Evolutionary conservation across 2,797 vertebrate genomes (phyloP), one percentile per base, ranked within the genome.

Genomic region (Onychomys arenicola): DNA sequence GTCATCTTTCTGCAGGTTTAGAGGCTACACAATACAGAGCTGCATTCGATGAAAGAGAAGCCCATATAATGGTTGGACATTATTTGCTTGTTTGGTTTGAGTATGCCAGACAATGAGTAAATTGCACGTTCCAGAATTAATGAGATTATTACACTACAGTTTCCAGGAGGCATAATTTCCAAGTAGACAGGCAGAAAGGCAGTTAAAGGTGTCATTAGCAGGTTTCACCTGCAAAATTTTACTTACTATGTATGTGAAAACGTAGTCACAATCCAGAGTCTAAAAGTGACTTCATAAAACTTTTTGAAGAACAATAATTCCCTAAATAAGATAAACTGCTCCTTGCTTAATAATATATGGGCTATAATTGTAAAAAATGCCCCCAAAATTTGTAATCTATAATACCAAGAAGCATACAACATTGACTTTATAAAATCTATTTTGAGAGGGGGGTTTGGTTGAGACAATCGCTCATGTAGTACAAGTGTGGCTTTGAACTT

Each of bases 41-140:
- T 82, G 17, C 4, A 69, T 77, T 69, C 23, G 29, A 88, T 93
- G 76, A 94, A 19, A 92, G 40, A 67, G 25, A 23, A 96, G 93
- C 46, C 95, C 32, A 91, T 69, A 92, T 81, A 93, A 92, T 86
- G 27, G 46, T 14, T 92, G 49, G 78, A 1, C 7, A 57, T 81
- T 84, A 67, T 84, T 85, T 85, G 37, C 78, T 88, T 73, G 25
- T 55, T 81, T 95, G 86, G 34, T 83, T 93, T 90, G 93, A 87
- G 55, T 55, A 95, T 40, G 80, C 14, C 52, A 95, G 81, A 90
- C 40, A 67, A 89, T 69, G 61, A 85, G 61, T 80, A 93, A 91
- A 90, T 63, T 93, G 52, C 34, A 84, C 81, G 43, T 84, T 96
- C 86, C 57, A 77, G n/a, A 93, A 89, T 89, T 95, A 97, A 95